Conservation (phyloP, 2,113 vertebrate species). For the Scomber scombrus region DNA sequence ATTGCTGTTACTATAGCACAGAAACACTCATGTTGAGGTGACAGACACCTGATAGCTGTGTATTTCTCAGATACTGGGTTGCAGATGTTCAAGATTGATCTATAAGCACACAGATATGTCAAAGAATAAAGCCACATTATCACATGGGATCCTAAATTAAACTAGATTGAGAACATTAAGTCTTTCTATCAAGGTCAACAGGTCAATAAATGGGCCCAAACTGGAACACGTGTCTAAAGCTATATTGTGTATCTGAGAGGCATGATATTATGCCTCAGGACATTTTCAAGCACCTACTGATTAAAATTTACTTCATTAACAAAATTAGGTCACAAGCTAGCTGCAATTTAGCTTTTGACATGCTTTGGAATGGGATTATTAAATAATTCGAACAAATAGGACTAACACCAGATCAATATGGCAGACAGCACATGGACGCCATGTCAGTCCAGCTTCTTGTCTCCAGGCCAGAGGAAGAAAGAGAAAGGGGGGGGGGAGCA, state of each 20-base stretch:
- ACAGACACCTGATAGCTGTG: background rate
- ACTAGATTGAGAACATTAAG: background rate
- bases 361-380: background rate
- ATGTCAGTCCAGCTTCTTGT: constrained; percentile 28
- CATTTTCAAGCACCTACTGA: background rate
- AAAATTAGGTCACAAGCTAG: background rate
- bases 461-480: background rate
- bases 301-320: background rate
- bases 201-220: background rate
- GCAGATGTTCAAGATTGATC: background rate
- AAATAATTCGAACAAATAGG: background rate
- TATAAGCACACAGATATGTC: background rate
- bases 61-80: background rate
- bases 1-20: background rate
- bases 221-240: background rate
- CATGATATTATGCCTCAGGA: background rate
- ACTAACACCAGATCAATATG: constrained; percentile 4
- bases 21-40: constrained; percentile 27
- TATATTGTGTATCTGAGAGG: background rate
- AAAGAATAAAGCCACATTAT: background rate
- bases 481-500: background rate
- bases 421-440: constrained; percentile 12
- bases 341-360: background rate
- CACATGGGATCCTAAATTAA: background rate
- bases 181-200: constrained; percentile 15